A percentile compares a stretch with the other conserved stretches of the same genome.
phyloP scores from a whole-genome alignment of 1,140 invertebrate species.

The Antheraea mylitta region DNA sequence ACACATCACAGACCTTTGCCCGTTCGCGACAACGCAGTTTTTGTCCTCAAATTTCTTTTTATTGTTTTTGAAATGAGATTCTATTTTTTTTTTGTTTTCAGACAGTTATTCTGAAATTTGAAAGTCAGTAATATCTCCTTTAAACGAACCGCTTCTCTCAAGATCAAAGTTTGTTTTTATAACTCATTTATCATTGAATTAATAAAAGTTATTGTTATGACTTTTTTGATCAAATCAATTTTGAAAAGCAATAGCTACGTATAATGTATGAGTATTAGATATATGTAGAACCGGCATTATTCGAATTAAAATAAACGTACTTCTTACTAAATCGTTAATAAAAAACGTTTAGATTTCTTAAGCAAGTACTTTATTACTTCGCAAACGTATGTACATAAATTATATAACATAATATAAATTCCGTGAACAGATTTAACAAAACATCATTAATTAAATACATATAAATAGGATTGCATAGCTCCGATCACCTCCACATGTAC shows the following conservation, averaged over 20 bases:
- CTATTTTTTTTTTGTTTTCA: neutral
- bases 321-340: no score
- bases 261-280: no score
- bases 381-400: neutral
- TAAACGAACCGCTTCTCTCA: neutral
- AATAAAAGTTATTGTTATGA: no score
- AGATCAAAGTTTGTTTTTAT: neutral
- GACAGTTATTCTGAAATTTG: neutral
- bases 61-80: neutral
- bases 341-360: no score
- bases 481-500: constrained; percentile 5
- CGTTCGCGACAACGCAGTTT: constrained; percentile 10
- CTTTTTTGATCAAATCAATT: no score
- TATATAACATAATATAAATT: constrained; percentile 3
- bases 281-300: neutral
- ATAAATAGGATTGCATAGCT: constrained; percentile 11
- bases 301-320: neutral
- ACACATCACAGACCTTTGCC: constrained; percentile 6
- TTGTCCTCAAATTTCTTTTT: neutral
- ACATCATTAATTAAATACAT: constrained; percentile 9
- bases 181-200: neutral
- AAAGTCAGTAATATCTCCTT: neutral
- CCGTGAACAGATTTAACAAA: neutral
- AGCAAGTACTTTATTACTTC: no score
- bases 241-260: neutral